phyloP scores from a whole-genome alignment of 2,113 vertebrate species.

The Neolamprologus kungweensis region DNA sequence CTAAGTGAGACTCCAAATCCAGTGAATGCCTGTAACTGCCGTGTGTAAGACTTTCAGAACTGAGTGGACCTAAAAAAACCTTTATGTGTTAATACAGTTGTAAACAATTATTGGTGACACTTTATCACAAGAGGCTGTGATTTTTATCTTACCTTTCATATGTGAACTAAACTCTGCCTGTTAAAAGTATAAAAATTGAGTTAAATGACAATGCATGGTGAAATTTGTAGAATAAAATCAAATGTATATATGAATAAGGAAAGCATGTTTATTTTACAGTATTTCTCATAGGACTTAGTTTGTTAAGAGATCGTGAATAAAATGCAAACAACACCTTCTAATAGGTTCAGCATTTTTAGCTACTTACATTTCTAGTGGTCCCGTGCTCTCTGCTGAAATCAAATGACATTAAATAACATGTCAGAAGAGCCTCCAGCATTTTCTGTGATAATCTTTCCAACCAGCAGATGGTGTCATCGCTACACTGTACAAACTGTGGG shows the following conservation, averaged over 20 bases:
- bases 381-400: constrained; percentile 4
- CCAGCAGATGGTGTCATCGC: constrained; percentile 41
- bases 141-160: constrained; percentile 14
- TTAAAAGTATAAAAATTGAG: neutral
- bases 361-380: constrained; percentile 20
- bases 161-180: neutral
- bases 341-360: neutral
- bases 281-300: neutral
- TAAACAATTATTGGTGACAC: neutral
- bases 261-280: neutral
- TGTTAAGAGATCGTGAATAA: neutral
- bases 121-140: neutral
- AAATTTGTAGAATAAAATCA: neutral
- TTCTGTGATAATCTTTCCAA: neutral
- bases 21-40: constrained; percentile 31
- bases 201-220: neutral
- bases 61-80: neutral
- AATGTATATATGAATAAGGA: neutral
- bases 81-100: neutral
- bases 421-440: neutral
- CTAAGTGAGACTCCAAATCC: constrained; percentile 52
- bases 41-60: neutral
- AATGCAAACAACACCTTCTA: neutral
- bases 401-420: neutral
- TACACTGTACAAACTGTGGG: neutral